phyloP scores from a whole-genome alignment of 2,888 invertebrate genomes.

The Drosophila subsilvestris region DNA sequence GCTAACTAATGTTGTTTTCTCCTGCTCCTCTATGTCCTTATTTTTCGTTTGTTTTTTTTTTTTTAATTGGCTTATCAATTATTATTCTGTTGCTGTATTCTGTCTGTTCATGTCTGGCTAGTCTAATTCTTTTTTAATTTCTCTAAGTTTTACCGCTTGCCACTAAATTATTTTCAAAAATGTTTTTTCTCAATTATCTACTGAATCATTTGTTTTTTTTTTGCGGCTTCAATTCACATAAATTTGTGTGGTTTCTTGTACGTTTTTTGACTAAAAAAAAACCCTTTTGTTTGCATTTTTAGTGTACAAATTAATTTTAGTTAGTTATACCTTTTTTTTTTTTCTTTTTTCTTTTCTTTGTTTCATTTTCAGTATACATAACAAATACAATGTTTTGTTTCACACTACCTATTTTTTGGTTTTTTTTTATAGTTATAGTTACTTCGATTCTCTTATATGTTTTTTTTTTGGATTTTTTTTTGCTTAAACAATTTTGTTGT shows the following conservation, averaged over 20 bases:
- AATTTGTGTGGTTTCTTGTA: slow-evolving; percentile 8
- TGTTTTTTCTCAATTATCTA: slow-evolving; percentile 31
- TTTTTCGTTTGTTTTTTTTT: background rate
- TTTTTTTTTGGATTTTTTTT: slow-evolving; percentile 21
- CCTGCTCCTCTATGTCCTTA: background rate
- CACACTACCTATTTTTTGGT: slow-evolving; percentile 10
- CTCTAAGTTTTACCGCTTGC: slow-evolving; percentile 27
- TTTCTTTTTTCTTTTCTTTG: no score
- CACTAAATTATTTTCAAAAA: slow-evolving; percentile 38
- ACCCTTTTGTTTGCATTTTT: slow-evolving; percentile 18
- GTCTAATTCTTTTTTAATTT: slow-evolving; percentile 36
- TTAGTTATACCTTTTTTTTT: slow-evolving; percentile 46
- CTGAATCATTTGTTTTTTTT: slow-evolving; percentile 29
- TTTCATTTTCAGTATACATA: slow-evolving; percentile 28
- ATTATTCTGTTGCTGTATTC: slow-evolving; percentile 13
- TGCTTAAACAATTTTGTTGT: slow-evolving; percentile 40
- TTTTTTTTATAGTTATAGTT: slow-evolving; percentile 50
- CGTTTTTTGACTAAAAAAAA: slow-evolving; percentile 41
- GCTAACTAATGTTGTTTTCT: slow-evolving; percentile 43
- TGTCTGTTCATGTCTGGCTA: slow-evolving; percentile 33
- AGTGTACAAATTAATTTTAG: slow-evolving; percentile 64
- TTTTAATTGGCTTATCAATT: slow-evolving; percentile 26
- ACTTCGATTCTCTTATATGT: slow-evolving; percentile 40
- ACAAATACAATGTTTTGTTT: slow-evolving; percentile 53
- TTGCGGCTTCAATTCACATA: slow-evolving; percentile 13